phyloP scores from a whole-genome alignment of 2,797 vertebrate genomes.

The Meda fulgida region DNA sequence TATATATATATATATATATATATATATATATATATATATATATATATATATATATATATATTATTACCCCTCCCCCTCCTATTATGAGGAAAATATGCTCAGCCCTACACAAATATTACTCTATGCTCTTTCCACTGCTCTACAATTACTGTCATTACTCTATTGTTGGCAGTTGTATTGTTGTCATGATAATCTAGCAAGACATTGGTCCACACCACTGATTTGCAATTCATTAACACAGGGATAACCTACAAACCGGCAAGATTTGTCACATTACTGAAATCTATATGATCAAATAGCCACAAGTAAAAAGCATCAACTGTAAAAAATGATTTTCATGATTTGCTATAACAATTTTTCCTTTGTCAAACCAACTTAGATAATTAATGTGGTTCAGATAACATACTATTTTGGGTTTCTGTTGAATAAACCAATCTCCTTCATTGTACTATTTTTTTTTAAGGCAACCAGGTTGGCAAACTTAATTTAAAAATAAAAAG shows the following conservation, averaged over 20 bases:
- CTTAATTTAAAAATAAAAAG: no score
- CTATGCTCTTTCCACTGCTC: not conserved
- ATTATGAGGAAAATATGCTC: not conserved
- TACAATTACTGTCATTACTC: slow-evolving; percentile 7
- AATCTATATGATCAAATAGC: not conserved
- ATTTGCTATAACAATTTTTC: no score
- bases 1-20: no score
- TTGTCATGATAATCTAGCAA: not conserved
- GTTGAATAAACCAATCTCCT: no score
- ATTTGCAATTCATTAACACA: not conserved
- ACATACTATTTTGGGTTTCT: no score
- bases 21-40: no score
- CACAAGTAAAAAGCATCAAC: not conserved
- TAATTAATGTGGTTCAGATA: no score
- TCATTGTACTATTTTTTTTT: no score
- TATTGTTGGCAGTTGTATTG: not conserved
- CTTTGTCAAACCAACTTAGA: no score
- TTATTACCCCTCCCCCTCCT: no score
- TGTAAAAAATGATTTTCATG: no score
- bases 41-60: no score
- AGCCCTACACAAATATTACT: slow-evolving; percentile 4
- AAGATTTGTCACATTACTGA: not conserved
- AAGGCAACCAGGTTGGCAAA: not conserved
- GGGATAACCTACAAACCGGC: not conserved
- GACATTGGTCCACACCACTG: not conserved